Base-by-base conservation (phyloP, 2,113 vertebrate genomes). In the Mugil cephalus region DNA sequence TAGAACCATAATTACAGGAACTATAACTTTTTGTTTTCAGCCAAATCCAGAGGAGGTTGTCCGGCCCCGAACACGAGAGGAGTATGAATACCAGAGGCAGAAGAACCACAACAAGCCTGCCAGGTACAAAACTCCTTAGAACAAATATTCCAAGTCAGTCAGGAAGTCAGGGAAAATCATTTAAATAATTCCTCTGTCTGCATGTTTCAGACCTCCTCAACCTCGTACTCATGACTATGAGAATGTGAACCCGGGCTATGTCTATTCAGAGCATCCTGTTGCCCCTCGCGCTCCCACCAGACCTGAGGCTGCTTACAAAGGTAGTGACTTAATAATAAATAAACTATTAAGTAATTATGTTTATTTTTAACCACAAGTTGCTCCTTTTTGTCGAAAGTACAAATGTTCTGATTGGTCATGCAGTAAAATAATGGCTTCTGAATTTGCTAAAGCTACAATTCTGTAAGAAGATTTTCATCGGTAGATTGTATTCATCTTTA, bases 21-120 rank as follows among this genome's bases (percentile, higher is more conserved):
- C 8, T 4, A 7, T 54, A 7, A 21, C 70, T 70, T 4, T 76
- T 74, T 13, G 36, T 75, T 77, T 83, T 10, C 76, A 95, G 94
- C 79, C 71, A 39, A 72, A 34, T 38, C 60, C 86, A 0, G 94
- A 94, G 74, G 95, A 97, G 11, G 92, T 94, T 1, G 69, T 88
- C 0, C 90, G 94, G 8, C 91, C 94, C 35, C 92, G 95, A 83
- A 92, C 94, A 43, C 94, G 89, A 85, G 96, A 97, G 1, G 94
- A 93, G 13, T 72, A 92, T 0, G 96, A 98, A 70, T 54, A 90
- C 78, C 94, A 95, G 71, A 94, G 91, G 72, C 93, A 94, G 56
- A 95, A 72, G 88, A 92, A 92, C 43, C 92, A 95, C 72, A 95
- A 94, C 78, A 96, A 94, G 70, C 88, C 96, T 61, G 72, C 89